Base-by-base conservation (phyloP, 2,797 vertebrate species). In the Ara ararauna region DNA sequence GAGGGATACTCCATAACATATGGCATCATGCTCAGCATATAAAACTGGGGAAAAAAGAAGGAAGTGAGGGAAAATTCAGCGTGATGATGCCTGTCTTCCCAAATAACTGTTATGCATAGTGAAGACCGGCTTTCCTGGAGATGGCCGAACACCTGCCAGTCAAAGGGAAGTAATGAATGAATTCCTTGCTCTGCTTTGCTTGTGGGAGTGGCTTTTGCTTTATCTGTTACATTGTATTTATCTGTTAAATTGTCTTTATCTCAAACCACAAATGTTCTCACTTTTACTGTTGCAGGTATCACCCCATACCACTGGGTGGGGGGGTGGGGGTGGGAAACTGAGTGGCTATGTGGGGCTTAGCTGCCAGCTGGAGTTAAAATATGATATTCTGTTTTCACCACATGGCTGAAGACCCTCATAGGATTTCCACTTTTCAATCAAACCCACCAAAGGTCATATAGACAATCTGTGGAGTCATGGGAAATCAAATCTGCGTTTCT, bases 401-500 rank as follows among this genome's bases (percentile, higher is more conserved):
- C 27, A n/a, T 17, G 12, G 20, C 6, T 60, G 38, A 85, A 40
- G 38, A n/a, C 9, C 45, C 32, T n/a, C 18, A 9, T 13, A 16
- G 60, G 17, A 30, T 60, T 8, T 9, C 5, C 6, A 2, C 7
- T 36, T 77, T 67, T 38, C 42, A 61, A 16, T 42, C 11, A 56
- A 45, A 40, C 2, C 5, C 32, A 62, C 19, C 11, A n/a, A 75
- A 71, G 23, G 8, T 14, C 20, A 51, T 29, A 34, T 4, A 62
- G 51, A 45, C 71, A 23, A 60, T 27, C 10, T 38, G 15, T 44
- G 17, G 27, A 66, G 34, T 30, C 24, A 19, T 6, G 51, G 27
- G 12, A 74, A 42, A 44, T 34, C 1, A 2, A 50, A 56, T n/a
- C 7, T 10, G 5, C 0, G 0, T 47, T 78, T 58, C 11, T 75